Evolutionary conservation across 1,140 invertebrate genomes (phyloP).

Genomic region (Calycopis cecrops): DNA sequence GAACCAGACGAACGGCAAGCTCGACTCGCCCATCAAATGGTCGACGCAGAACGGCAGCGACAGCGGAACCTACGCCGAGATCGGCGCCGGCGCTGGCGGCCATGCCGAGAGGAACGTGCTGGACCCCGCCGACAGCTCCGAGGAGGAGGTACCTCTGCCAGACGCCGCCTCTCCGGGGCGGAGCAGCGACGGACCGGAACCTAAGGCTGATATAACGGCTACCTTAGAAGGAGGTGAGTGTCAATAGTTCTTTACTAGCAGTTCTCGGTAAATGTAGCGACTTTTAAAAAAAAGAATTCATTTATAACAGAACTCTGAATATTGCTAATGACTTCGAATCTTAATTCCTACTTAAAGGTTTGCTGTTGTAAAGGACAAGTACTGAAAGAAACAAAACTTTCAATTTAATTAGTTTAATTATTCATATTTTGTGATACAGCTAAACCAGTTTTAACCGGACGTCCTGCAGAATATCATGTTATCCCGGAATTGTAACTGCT

Average conservation of each 20-base stretch:
- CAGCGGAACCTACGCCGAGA: slow-evolving; percentile 65
- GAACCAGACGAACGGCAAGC: slow-evolving; percentile 64
- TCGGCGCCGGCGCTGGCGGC: slow-evolving; percentile 51
- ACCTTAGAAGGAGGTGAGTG: slow-evolving; percentile 56
- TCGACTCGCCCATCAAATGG: slow-evolving; percentile 64
- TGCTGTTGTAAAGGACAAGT: too few relatives aligned
- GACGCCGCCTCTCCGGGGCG: slow-evolving; percentile 62
- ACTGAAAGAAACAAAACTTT: too few relatives aligned
- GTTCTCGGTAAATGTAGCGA: too few relatives aligned
- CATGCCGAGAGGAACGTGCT: slow-evolving; percentile 55
- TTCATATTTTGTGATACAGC: too few relatives aligned
- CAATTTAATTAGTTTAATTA: too few relatives aligned
- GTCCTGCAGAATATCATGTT: too few relatives aligned
- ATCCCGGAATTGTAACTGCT: too few relatives aligned
- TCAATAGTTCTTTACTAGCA: background rate
- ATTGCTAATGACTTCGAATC: too few relatives aligned
- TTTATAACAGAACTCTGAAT: too few relatives aligned
- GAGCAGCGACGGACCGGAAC: slow-evolving; percentile 65
- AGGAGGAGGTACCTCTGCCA: slow-evolving; percentile 61
- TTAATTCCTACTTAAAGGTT: too few relatives aligned
- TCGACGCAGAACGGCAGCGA: slow-evolving; percentile 63
- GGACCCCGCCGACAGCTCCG: slow-evolving; percentile 64
- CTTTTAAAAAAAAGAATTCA: too few relatives aligned
- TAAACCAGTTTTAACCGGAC: too few relatives aligned
- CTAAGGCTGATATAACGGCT: slow-evolving; percentile 60